A percentile compares a stretch with the other conserved stretches of the same genome.
These are phyloP conservation scores for Epinotia demarniana DNA, from an alignment of 2,888 invertebrate genomes.

Conservation along the genomic window DNA sequence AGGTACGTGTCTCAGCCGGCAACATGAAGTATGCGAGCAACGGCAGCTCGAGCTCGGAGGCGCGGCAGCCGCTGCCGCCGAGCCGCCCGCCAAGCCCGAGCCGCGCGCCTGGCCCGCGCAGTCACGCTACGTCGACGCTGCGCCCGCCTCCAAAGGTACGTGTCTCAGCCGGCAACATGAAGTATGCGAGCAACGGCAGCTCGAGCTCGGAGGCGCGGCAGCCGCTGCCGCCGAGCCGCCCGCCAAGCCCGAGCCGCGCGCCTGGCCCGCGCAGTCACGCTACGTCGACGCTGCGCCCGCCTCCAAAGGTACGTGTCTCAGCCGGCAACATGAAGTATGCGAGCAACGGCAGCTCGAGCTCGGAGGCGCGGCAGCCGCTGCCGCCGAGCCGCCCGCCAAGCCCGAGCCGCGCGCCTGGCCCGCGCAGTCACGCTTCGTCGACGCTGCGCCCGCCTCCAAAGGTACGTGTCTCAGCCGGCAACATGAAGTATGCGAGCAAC, in stretches of 20 bases:
- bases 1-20: conserved; percentile 67
- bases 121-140: conserved; percentile 71
- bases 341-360: conserved; percentile 72
- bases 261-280: conserved; percentile 68
- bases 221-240: conserved; percentile 77
- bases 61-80: conserved; percentile 77
- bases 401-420: conserved; percentile 74
- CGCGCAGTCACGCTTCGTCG: conserved; percentile 71
- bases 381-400: conserved; percentile 76
- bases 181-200: conserved; percentile 77
- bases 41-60: conserved; percentile 72
- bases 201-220: conserved; percentile 75
- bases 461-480: conserved; percentile 63
- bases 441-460: conserved; percentile 67
- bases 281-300: conserved; percentile 70
- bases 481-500: too few species aligned
- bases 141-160: conserved; percentile 70
- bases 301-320: conserved; percentile 67
- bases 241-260: conserved; percentile 74
- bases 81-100: conserved; percentile 76
- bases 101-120: conserved; percentile 70
- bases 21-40: conserved; percentile 78
- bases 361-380: conserved; percentile 77
- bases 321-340: conserved; percentile 77
- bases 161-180: conserved; percentile 68